phyloP scores from a whole-genome alignment of 2,797 vertebrate species.

The Pteropus rufus region DNA sequence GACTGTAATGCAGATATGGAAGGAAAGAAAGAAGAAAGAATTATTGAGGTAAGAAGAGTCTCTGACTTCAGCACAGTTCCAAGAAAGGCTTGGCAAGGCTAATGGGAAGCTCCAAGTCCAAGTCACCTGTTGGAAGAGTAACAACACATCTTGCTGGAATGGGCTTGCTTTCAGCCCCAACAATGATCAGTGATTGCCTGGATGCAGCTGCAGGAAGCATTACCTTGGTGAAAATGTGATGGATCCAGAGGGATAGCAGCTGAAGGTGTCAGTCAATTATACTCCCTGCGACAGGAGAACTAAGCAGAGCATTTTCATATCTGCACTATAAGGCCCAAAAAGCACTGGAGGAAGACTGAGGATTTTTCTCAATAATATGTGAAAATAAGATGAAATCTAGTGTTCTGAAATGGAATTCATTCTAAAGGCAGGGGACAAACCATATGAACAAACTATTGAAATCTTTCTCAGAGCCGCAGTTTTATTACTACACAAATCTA shows the following conservation, averaged over 20 bases:
- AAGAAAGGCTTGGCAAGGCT: neutral
- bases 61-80: neutral
- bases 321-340: neutral
- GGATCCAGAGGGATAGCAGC: neutral
- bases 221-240: neutral
- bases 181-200: neutral
- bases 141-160: neutral
- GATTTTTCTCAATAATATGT: neutral
- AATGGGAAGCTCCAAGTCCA: neutral
- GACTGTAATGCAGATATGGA: too few species aligned
- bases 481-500: constrained; percentile 28
- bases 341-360: neutral
- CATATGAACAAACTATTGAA: constrained; percentile 22
- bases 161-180: neutral
- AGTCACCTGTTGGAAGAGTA: neutral
- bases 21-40: neutral
- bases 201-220: neutral
- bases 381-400: constrained; percentile 47
- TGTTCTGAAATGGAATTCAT: neutral
- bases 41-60: neutral
- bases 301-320: neutral
- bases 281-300: neutral
- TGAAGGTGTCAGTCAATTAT: neutral
- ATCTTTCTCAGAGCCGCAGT: neutral
- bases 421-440: neutral